Percentiles rank a stretch among this genome's conserved stretches.
Evolutionary conservation across 2,113 vertebrate genomes (phyloP).

Genomic region (Plotosus lineatus): DNA sequence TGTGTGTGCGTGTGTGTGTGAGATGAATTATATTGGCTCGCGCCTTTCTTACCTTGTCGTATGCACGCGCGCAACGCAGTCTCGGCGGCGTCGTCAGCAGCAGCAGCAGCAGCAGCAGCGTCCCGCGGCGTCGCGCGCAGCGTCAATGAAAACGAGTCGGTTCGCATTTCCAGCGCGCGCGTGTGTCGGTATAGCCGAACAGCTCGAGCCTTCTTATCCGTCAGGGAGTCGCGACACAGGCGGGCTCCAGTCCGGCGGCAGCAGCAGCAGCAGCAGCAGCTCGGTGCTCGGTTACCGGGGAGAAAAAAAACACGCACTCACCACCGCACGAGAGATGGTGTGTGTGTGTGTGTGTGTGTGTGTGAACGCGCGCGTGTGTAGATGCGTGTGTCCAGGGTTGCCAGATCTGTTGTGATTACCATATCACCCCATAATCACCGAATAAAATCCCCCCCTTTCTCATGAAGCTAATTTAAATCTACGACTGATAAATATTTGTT

Average conservation of each 20-base stretch:
- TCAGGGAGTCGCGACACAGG: slow-evolving; percentile 20
- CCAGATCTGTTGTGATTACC: neutral
- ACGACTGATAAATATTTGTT: no score
- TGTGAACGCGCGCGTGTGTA: neutral
- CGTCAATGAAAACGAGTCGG: neutral
- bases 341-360: neutral
- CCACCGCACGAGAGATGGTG: neutral
- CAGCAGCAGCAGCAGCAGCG: neutral
- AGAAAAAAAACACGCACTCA: slow-evolving; percentile 3
- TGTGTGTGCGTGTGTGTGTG: neutral
- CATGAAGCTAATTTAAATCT: neutral
- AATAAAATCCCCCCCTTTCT: neutral
- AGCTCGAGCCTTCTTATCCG: slow-evolving; percentile 20
- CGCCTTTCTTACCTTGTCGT: slow-evolving; percentile 22
- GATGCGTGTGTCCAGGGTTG: slow-evolving; percentile 4
- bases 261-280: neutral
- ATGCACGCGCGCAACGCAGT: slow-evolving; percentile 29
- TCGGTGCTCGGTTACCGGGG: slow-evolving; percentile 19
- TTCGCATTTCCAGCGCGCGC: slow-evolving; percentile 23
- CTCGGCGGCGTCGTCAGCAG: neutral
- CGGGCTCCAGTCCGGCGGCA: slow-evolving; percentile 18
- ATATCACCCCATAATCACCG: neutral
- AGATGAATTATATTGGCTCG: neutral
- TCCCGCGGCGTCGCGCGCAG: slow-evolving; percentile 31
- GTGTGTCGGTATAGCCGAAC: neutral